Conservation (phyloP, 1,140 invertebrate genomes). For the Euura saliciscinereae region DNA sequence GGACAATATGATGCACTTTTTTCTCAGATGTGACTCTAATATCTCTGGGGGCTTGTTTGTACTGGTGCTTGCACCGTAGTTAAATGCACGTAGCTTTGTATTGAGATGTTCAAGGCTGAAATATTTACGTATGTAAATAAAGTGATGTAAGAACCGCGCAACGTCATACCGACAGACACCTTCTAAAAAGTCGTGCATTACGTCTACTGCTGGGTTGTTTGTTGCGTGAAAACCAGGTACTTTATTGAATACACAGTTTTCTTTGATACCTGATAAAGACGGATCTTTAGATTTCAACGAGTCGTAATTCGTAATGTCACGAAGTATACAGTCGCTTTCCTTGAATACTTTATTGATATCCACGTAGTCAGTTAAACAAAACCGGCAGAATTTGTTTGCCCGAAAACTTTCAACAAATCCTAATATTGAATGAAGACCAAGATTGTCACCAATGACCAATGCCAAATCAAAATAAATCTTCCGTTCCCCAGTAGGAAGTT, state of each 20-base stretch:
- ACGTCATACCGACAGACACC: slow-evolving; percentile 17
- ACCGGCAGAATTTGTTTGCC: slow-evolving; percentile 34
- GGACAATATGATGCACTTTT: slow-evolving; percentile 19
- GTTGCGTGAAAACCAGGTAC: slow-evolving; percentile 7
- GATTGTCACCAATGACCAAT: slow-evolving; percentile 44
- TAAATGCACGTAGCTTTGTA: slow-evolving; percentile 19
- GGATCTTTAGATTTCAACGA: too few species aligned
- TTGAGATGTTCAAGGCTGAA: slow-evolving; percentile 23
- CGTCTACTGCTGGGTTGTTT: slow-evolving; percentile 4
- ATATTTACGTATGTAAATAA: slow-evolving; percentile 15
- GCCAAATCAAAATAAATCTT: slow-evolving; percentile 36
- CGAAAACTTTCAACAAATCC: slow-evolving; percentile 41
- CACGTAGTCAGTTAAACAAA: slow-evolving; percentile 34
- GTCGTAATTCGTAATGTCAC: slow-evolving; percentile 25
- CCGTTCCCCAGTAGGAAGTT: slow-evolving; percentile 17
- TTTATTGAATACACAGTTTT: slow-evolving; percentile 8
- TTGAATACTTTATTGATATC: slow-evolving; percentile 27
- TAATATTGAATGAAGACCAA: slow-evolving; percentile 41
- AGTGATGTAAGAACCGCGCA: slow-evolving; percentile 14
- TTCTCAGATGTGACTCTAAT: slow-evolving; percentile 15
- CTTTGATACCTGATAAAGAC: neutral
- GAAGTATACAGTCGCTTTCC: slow-evolving; percentile 27
- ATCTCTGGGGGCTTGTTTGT: slow-evolving; percentile 24
- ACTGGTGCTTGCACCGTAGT: slow-evolving; percentile 21
- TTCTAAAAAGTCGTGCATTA: slow-evolving; percentile 14